Evolutionary conservation across 2,113 vertebrate genomes (phyloP).

Genomic region (Cromileptes altivelis): DNA sequence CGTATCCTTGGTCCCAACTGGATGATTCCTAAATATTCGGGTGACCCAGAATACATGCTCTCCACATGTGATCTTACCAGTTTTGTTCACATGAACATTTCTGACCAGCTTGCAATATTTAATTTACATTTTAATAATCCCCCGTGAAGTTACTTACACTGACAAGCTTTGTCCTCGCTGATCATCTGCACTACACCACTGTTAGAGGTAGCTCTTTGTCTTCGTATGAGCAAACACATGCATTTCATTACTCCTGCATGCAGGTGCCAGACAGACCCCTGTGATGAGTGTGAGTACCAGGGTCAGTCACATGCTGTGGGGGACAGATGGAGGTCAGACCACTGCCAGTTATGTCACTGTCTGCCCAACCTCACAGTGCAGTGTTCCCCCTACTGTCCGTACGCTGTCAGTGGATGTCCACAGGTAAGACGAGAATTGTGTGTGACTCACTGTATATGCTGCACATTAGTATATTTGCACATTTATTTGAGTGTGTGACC

Average conservation of each 20-base stretch:
- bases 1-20: background rate
- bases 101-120: background rate
- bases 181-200: too few species aligned
- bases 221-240: too few species aligned
- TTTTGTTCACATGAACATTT: background rate
- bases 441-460: background rate
- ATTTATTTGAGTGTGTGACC: background rate
- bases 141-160: too few species aligned
- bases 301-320: slow-evolving; percentile 79
- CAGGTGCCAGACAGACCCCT: slow-evolving; percentile 89
- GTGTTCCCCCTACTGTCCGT: slow-evolving; percentile 88
- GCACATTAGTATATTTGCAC: background rate
- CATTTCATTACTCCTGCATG: background rate
- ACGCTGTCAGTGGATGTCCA: slow-evolving; percentile 84
- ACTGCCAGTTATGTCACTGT: slow-evolving; percentile 90
- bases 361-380: slow-evolving; percentile 78
- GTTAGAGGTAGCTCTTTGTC: background rate
- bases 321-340: slow-evolving; percentile 86
- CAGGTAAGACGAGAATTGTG: slow-evolving; percentile 79
- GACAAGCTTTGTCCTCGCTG: too few species aligned
- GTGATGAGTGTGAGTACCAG: slow-evolving; percentile 85
- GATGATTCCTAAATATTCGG: background rate
- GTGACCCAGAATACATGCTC: background rate
- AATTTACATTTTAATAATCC: background rate
- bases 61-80: background rate